A percentile compares a stretch with the other conserved stretches of the same genome.
Conservation (phyloP, 2,888 invertebrate species). For the Amiota minor region DNA sequence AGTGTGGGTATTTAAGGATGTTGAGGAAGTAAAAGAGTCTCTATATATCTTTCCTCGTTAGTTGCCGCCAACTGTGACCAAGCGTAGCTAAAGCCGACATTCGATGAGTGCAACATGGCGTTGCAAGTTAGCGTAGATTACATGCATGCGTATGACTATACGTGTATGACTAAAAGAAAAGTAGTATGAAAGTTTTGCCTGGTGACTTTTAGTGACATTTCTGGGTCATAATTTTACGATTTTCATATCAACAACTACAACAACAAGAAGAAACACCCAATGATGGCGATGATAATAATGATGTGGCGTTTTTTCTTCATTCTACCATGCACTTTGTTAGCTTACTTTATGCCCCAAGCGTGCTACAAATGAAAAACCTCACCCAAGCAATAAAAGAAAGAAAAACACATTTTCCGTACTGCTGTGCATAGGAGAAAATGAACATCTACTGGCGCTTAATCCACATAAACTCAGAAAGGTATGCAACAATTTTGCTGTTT, state of each 20-base stretch:
- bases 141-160: neutral
- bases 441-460: neutral
- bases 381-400: conserved; percentile 44
- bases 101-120: neutral
- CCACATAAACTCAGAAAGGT: conserved; percentile 8
- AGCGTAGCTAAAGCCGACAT: conserved; percentile 1
- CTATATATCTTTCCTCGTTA: conserved; percentile 21
- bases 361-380: conserved; percentile 41
- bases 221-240: conserved; percentile 37
- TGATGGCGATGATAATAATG: conserved; percentile 18
- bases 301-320: conserved; percentile 10
- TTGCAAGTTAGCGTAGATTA: neutral
- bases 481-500: conserved; percentile 12
- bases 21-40: conserved; percentile 12
- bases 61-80: conserved; percentile 19
- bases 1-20: conserved; percentile 53
- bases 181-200: conserved; percentile 20
- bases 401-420: neutral
- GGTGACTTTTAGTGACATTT: conserved; percentile 25
- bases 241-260: conserved; percentile 35
- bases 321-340: conserved; percentile 4
- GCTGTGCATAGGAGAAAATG: neutral
- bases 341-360: conserved; percentile 26
- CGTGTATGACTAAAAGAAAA: too few species aligned
- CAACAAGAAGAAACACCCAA: neutral